These are phyloP conservation scores for Sphinx pinastri DNA, from an alignment of 2,888 invertebrate species.

Conservation along the genomic window DNA sequence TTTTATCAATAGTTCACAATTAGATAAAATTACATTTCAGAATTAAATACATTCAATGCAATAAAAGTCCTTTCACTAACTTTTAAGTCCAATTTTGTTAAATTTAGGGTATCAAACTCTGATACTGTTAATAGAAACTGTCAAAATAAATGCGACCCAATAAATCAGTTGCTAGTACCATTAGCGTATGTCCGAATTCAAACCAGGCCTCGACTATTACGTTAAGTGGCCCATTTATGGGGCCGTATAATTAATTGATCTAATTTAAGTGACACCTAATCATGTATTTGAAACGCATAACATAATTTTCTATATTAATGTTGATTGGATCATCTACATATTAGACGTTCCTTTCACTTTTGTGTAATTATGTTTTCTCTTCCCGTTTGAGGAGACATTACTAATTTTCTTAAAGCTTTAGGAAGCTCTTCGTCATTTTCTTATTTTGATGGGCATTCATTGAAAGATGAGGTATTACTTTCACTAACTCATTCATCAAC, in stretches of 20 bases:
- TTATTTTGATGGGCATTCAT: neutral
- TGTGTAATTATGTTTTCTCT: constrained; percentile 1
- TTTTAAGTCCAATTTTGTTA: neutral
- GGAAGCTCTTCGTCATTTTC: neutral
- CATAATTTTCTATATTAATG: constrained; percentile 8
- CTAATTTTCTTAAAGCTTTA: neutral
- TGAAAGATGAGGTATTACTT: no score
- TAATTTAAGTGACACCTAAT: constrained; percentile 21
- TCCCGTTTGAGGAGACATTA: neutral
- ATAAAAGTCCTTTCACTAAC: neutral
- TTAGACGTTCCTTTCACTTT: constrained; percentile 9
- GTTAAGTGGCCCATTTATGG: constrained; percentile 15
- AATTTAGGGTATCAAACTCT: neutral
- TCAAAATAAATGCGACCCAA: constrained; percentile 3
- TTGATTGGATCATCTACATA: constrained; percentile 17
- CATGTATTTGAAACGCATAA: constrained; percentile 5
- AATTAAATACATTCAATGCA: no score
- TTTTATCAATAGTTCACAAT: no score
- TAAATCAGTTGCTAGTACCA: constrained; percentile 17
- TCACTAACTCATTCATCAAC: no score
- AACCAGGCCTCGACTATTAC: constrained; percentile 25
- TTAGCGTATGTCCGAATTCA: constrained; percentile 31
- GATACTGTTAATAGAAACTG: constrained; percentile 5
- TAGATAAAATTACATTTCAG: no score
- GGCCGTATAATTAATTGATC: constrained; percentile 4